Evolutionary conservation across 2,888 invertebrate species (phyloP), one percentile per base, ranked within the genome.

Genomic region (Hofmannophila pseudospretella): DNA sequence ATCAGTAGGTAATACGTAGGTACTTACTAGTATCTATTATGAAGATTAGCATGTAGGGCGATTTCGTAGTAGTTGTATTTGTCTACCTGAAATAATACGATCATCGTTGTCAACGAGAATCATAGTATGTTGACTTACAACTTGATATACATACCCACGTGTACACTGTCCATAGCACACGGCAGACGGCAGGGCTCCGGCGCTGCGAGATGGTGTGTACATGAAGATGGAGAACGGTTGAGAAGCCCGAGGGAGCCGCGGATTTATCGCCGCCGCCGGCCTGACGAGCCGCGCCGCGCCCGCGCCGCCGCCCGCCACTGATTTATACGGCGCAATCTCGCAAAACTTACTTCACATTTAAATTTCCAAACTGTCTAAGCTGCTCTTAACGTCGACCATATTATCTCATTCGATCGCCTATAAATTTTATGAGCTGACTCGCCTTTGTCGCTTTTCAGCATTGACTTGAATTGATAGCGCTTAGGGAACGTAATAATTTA

Each of bases 321-420:
- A 87, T 86, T 86, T 86, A 86, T 85, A 71, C 78, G 68, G 79
- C 76, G 72, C 82, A 86, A 86, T 85, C 86, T 86, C 78, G 78
- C 85, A 86, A 86, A 86, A 86, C 86, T 85, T 86, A 85, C 86
- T 86, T 86, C 86, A 85, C 86, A 86, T 86, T 86, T 86, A 86
- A 86, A 86, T 86, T 86, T 86, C 65, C 85, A 71, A 86, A 86
- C 86, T 86, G 86, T 86, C 86, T 86, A 86, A 86, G 84, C 84
- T 80, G 76, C 72, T 81, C 82, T 84, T 85, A 82, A 85, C 79
- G 80, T 79, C 80, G 74, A 80, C 85, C 80, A 86, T 86, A 85
- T 85, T 85, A 86, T 86, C 86, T 86, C 81, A 81, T 84, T 82
- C 86, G 78, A 86, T 86, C 86, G 85, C 75, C 86, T 74, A 86